phyloP scores from a whole-genome alignment of 2,113 vertebrate species.

The Neogale vison region DNA sequence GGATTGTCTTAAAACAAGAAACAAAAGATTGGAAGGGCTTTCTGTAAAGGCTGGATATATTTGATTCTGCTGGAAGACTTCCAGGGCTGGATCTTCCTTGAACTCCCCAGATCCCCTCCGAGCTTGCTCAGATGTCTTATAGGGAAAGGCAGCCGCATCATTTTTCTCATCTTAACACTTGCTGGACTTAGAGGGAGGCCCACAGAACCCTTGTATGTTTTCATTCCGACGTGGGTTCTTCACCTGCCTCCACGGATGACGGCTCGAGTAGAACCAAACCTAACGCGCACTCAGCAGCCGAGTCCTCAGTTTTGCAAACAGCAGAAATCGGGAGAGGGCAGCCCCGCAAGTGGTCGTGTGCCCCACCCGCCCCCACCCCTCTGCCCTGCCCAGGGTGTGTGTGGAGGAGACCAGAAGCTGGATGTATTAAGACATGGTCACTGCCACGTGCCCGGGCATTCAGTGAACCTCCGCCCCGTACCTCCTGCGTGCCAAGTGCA shows the following conservation, averaged over 20 bases:
- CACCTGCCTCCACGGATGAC: too few species aligned
- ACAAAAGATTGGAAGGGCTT: not conserved
- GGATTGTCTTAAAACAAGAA: not conserved
- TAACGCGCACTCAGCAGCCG: accelerated
- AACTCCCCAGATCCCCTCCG: not conserved
- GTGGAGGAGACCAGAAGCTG: too few species aligned
- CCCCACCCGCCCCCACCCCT: too few species aligned
- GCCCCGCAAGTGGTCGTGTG: accelerated
- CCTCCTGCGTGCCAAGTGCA: not conserved
- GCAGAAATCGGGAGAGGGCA: not conserved
- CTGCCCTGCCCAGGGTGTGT: too few species aligned
- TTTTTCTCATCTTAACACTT: not conserved
- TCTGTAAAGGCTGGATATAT: not conserved
- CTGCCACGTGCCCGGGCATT: accelerated
- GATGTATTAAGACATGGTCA: accelerated
- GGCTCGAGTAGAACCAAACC: accelerated
- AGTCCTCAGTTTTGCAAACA: not conserved
- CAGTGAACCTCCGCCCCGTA: accelerated
- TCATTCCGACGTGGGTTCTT: not conserved
- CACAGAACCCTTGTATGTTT: not conserved
- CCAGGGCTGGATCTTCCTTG: not conserved
- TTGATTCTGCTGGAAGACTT: not conserved
- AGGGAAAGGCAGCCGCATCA: not conserved
- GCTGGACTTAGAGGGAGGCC: not conserved
- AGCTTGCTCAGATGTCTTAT: conserved; percentile 7